Conservation (phyloP, 1,140 invertebrate species). For the Cydia fagiglandana region DNA sequence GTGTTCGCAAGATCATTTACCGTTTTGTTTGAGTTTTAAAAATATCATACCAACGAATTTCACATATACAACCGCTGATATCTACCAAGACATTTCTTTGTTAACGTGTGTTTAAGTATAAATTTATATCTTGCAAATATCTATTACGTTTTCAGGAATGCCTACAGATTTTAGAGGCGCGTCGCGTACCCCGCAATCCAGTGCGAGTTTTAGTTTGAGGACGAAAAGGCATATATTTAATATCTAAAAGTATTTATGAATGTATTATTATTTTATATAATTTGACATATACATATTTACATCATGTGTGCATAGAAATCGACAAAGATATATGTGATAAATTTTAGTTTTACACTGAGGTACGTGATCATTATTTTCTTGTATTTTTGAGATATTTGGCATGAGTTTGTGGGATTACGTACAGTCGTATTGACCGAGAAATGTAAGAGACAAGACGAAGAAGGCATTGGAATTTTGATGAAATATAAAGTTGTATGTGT, state of each 20-base stretch:
- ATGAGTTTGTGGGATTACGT: not conserved
- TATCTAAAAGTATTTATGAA: conserved; percentile 16
- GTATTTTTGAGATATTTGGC: conserved; percentile 1
- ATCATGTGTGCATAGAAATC: conserved; percentile 21
- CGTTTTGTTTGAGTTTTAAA: too few relatives aligned
- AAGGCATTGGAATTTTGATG: conserved; percentile 44
- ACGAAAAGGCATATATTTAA: not conserved
- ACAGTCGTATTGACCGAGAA: not conserved
- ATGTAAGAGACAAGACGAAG: conserved; percentile 20
- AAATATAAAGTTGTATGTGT: conserved; percentile 49
- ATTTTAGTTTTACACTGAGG: conserved; percentile 45
- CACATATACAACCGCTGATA: not conserved
- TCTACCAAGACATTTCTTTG: not conserved
- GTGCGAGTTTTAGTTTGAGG: conserved; percentile 32
- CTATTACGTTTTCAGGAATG: conserved; percentile 43
- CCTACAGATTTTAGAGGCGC: conserved; percentile 43
- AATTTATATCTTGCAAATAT: conserved; percentile 6
- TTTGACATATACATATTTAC: conserved; percentile 35
- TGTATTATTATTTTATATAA: conserved; percentile 33
- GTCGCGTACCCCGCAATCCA: conserved; percentile 37
- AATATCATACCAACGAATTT: too few relatives aligned
- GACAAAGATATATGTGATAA: conserved; percentile 57
- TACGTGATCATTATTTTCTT: not conserved
- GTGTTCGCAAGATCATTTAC: too few relatives aligned
- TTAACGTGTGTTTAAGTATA: not conserved